Percentiles rank a stretch among this genome's conserved stretches.
Evolutionary conservation across 2,113 vertebrate species (phyloP).

Genomic region (Periophthalmodon schlosseri): DNA sequence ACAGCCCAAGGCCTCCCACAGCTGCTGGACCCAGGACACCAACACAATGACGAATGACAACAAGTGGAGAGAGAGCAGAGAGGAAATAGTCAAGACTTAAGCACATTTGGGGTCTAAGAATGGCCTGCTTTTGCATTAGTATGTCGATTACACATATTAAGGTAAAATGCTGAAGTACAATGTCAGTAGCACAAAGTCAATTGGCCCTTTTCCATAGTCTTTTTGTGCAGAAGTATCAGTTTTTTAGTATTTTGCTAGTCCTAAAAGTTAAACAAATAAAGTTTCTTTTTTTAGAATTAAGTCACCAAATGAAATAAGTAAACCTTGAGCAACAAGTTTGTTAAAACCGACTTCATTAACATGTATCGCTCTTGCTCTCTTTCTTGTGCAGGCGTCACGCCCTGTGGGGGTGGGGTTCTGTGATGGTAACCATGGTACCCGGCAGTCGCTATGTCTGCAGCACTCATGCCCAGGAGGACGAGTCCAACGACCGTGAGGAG

Average conservation of each 20-base stretch:
- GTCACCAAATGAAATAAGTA: not conserved
- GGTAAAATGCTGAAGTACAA: too few relatives aligned
- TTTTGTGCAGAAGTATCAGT: not conserved
- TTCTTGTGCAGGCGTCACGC: slow-evolving; percentile 61
- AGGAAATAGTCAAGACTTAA: not conserved
- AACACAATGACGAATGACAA: slow-evolving; percentile 37
- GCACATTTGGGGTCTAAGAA: not conserved
- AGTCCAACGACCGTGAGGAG: slow-evolving; percentile 78
- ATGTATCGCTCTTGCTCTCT: not conserved
- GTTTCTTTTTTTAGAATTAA: too few relatives aligned
- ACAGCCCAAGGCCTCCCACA: slow-evolving; percentile 24
- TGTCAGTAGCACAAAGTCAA: too few relatives aligned
- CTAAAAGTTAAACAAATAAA: too few relatives aligned
- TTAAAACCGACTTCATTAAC: not conserved
- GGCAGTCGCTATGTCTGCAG: slow-evolving; percentile 71
- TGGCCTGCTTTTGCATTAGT: not conserved
- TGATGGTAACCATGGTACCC: slow-evolving; percentile 81
- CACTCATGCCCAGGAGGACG: slow-evolving; percentile 66
- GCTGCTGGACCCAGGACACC: slow-evolving; percentile 38
- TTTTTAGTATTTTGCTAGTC: not conserved
- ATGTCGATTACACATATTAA: not conserved
- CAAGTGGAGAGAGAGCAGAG: slow-evolving; percentile 28
- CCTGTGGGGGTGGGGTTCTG: slow-evolving; percentile 71
- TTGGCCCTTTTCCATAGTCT: too few relatives aligned
- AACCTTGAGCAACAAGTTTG: not conserved